Base-by-base conservation (phyloP, 2,888 invertebrate genomes). In the Calephelis perditalis region DNA sequence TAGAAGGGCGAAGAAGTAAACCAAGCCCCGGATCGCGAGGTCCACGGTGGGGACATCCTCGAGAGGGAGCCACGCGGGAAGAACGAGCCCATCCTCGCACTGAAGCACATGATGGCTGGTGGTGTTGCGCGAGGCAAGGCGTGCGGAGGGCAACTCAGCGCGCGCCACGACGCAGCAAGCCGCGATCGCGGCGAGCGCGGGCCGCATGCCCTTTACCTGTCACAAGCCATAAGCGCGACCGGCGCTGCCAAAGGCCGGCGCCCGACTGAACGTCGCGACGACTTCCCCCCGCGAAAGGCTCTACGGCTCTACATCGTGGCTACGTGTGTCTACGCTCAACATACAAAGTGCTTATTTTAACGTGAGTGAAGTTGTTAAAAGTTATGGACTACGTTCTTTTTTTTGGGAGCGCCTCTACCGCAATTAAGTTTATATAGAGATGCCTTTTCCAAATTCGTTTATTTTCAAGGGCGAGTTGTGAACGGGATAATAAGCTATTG, bases 61-160 rank as follows among this genome's bases (percentile, higher is more conserved):
- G 72, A 93, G 91, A n/a, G 98, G 98, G 71, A 81, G 80, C 99
- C 99, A 99, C 66, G 95, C 91, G 37, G 98, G 97, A 61, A 99
- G 86, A 69, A 99, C 75, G 65, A 99, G 91, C 55, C 99, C 99
- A 60, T 95, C 94, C 72, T 92, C 92, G 91, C 99, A 99, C 71
- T 78, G 76, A 69, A 87, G 83, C 65, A 81, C 75, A 71, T 80
- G 88, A 65, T 74, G 76, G 68, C 81, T 73, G 77, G 86, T 84
- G 78, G 74, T 71, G 76, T 84, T 86, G 78, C 75, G 80, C 74
- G 82, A 72, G 67, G 77, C 77, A 74, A 78, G 79, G 68, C 81
- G 82, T 76, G 80, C 78, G 71, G 82, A 72, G 71, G 83, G 83
- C 70, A 75, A 79, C 78, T 82, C 84, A 76, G 84, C 87, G 84